Conservation (phyloP, 2,113 vertebrate species). For the Rhadina sibilatrix region DNA sequence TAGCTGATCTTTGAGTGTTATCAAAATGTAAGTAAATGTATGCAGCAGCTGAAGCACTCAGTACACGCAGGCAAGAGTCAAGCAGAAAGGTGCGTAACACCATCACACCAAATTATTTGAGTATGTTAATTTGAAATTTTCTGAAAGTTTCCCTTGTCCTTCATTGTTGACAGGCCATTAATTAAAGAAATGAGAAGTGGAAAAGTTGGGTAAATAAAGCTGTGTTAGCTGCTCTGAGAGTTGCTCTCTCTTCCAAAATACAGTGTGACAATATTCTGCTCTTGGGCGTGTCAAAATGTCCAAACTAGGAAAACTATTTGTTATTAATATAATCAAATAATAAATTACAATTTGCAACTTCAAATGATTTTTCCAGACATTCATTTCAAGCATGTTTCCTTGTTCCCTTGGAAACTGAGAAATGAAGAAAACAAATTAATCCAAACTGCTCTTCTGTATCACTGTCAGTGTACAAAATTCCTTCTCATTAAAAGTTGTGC, state of each 20-base stretch:
- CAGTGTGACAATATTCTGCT: background rate
- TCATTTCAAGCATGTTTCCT: background rate
- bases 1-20: background rate
- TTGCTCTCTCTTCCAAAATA: background rate
- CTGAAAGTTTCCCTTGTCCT: background rate
- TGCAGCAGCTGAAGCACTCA: background rate
- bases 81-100: background rate
- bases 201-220: background rate
- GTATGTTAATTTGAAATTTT: background rate
- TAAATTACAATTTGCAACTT: background rate
- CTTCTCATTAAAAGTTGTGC: background rate
- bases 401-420: constrained; percentile 37
- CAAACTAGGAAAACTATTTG: background rate
- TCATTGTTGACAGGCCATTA: background rate
- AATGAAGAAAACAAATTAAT: background rate
- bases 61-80: background rate
- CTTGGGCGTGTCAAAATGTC: background rate
- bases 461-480: background rate
- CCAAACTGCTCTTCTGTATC: background rate
- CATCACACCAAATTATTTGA: background rate
- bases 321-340: background rate
- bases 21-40: background rate
- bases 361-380: background rate
- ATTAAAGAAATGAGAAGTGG: background rate
- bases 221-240: background rate